These are phyloP conservation scores for Parapristionchus giblindavisi DNA, from an alignment of 2,888 invertebrate species.

Conservation along the genomic window DNA sequence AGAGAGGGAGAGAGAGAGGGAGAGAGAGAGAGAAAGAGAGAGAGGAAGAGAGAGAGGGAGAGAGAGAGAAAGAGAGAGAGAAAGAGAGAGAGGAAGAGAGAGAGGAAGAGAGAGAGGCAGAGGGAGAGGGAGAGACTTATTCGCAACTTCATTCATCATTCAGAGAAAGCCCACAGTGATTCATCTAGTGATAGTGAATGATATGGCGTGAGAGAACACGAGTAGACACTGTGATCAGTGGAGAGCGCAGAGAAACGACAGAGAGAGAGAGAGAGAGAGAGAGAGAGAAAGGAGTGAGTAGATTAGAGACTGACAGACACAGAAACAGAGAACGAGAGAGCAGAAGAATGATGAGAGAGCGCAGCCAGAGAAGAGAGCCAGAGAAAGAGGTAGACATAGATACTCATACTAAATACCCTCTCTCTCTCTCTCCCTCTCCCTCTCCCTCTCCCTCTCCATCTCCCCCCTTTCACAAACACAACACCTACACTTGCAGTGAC, in stretches of 20 bases:
- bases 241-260: too few species aligned
- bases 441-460: background rate
- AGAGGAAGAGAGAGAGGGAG: constrained; percentile 1
- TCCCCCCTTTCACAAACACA: background rate
- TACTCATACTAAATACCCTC: background rate
- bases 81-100: background rate
- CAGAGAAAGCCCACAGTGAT: too few species aligned
- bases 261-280: too few species aligned
- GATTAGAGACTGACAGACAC: constrained; percentile 5
- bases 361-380: background rate
- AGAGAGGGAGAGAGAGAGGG: background rate
- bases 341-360: background rate
- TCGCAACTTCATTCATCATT: too few species aligned
- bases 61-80: constrained; percentile 1
- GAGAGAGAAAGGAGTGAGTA: background rate
- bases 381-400: background rate
- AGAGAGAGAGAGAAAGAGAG: constrained; percentile 4
- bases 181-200: too few species aligned
- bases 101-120: background rate
- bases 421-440: background rate
- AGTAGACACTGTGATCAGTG: too few species aligned
- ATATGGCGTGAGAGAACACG: too few species aligned
- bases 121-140: background rate
- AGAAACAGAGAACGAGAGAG: background rate
- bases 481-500: background rate